These are phyloP conservation scores for Chlorospingus flavigularis DNA, from an alignment of 2,797 vertebrate genomes.

Conservation along the genomic window DNA sequence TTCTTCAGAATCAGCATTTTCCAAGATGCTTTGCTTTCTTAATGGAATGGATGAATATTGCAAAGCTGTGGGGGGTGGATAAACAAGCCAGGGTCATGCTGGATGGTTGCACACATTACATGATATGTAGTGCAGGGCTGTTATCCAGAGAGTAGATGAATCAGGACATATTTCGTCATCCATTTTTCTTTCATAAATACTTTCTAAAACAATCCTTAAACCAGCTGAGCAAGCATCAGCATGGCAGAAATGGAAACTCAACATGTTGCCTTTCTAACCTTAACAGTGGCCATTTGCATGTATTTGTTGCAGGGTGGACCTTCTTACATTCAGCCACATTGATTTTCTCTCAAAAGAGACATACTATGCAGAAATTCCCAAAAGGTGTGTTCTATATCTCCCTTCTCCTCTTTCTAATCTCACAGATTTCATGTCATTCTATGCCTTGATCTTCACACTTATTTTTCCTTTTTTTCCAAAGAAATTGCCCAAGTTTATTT, in stretches of 20 bases:
- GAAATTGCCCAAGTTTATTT: background rate
- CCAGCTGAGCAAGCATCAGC: background rate
- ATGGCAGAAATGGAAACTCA: background rate
- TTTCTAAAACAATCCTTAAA: background rate
- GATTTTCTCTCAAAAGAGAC: background rate
- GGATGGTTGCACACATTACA: background rate
- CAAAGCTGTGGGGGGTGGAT: background rate
- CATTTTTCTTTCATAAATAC: background rate
- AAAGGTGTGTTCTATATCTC: background rate
- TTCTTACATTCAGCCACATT: background rate
- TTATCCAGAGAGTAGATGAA: background rate
- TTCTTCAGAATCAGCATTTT: background rate
- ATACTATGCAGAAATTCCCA: background rate
- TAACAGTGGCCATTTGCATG: background rate
- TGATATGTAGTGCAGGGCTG: background rate
- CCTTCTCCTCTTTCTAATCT: background rate
- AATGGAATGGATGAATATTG: background rate
- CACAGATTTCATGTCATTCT: background rate
- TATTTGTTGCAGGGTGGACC: background rate
- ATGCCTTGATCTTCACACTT: background rate
- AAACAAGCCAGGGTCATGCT: background rate
- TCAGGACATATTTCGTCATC: background rate
- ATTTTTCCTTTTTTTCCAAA: background rate
- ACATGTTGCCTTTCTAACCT: background rate
- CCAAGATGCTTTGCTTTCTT: background rate